These are phyloP conservation scores for Eulemur mongoz DNA, from an alignment of 2,797 vertebrate species.

Conservation along the genomic window DNA sequence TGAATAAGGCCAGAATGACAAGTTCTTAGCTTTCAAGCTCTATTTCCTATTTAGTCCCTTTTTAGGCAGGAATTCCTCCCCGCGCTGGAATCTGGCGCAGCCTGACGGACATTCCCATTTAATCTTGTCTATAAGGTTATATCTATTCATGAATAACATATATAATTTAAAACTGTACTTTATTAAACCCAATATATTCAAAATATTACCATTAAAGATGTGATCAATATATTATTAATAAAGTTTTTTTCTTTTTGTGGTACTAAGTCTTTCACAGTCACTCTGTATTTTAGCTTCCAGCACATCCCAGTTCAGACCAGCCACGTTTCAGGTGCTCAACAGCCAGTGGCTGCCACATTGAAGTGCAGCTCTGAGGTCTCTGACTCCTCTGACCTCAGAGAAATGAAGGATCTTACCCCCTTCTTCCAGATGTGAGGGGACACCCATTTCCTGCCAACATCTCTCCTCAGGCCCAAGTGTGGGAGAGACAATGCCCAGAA, in stretches of 20 bases:
- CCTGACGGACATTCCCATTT: not conserved
- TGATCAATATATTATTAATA: too few species aligned
- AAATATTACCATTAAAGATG: too few species aligned
- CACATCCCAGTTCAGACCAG: not conserved
- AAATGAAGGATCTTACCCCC: not conserved
- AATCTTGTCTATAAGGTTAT: not conserved
- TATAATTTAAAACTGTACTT: not conserved
- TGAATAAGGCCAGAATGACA: not conserved
- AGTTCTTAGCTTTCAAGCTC: not conserved
- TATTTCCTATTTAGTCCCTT: not conserved
- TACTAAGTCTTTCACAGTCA: too few species aligned
- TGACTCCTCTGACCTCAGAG: not conserved
- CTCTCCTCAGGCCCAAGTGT: not conserved
- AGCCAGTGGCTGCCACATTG: not conserved
- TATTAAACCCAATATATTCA: too few species aligned
- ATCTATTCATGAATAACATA: not conserved
- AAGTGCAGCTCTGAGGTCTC: not conserved
- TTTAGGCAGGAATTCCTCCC: not conserved
- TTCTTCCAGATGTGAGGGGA: not conserved
- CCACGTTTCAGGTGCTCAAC: not conserved
- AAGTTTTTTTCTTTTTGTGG: too few species aligned
- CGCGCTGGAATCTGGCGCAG: not conserved
- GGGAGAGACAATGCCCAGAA: not conserved
- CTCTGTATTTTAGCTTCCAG: too few species aligned
- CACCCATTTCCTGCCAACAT: not conserved